Evolutionary conservation across 1,140 invertebrate species (phyloP).

Genomic region (Neuroterus valhalla): DNA sequence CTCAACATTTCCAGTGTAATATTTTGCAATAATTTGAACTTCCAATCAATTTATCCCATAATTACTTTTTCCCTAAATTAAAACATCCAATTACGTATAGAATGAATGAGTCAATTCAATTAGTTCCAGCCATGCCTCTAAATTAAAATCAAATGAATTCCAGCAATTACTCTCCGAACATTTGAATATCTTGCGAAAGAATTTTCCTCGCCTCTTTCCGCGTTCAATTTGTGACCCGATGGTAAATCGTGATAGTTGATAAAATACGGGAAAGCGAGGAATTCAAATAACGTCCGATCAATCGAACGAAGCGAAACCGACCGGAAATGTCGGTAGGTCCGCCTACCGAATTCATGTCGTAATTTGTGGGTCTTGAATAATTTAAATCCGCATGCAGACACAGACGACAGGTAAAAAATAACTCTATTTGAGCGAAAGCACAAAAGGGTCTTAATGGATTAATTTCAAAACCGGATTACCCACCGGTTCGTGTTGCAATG

Average conservation of each 20-base stretch:
- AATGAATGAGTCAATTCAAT: no score
- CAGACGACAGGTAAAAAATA: neutral
- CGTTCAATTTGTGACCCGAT: constrained; percentile 6
- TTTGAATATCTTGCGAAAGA: no score
- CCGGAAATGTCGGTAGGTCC: neutral
- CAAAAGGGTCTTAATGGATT: constrained; percentile 41
- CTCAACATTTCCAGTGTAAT: no score
- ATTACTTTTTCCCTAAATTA: no score
- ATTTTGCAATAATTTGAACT: no score
- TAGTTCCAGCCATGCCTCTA: no score
- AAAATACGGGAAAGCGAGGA: constrained; percentile 7
- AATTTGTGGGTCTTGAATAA: constrained; percentile 22
- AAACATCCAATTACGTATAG: no score
- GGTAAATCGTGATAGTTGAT: constrained; percentile 4
- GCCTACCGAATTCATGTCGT: neutral
- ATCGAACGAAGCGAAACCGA: constrained; percentile 6
- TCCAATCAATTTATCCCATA: no score
- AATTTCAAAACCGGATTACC: constrained; percentile 32
- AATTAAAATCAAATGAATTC: no score
- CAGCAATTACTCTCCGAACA: no score
- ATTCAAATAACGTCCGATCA: neutral
- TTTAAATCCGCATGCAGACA: neutral
- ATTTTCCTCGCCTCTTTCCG: neutral
- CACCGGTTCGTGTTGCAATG: constrained; percentile 32
- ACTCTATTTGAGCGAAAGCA: constrained; percentile 20